A percentile compares a stretch with the other conserved stretches of the same genome.
Evolutionary conservation across 2,797 vertebrate species (phyloP).

Genomic region (Tokudaia tokunoshimensis): DNA sequence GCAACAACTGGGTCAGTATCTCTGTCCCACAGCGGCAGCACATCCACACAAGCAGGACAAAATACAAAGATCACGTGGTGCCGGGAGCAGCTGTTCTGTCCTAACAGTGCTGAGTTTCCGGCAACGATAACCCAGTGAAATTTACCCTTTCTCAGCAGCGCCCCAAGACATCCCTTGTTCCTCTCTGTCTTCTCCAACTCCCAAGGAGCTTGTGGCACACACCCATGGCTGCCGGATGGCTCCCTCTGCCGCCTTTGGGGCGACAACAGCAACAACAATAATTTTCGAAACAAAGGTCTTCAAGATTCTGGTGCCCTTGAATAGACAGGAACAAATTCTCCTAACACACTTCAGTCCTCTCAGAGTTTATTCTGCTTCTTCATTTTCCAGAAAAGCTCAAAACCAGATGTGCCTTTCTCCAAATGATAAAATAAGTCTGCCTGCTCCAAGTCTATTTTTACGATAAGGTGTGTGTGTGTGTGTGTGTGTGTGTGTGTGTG

Average conservation of each 20-base stretch:
- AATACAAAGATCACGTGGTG: neutral
- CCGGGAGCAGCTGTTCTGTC: neutral
- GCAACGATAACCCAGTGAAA: neutral
- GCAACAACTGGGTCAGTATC: neutral
- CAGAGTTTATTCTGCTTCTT: slow-evolving; percentile 3
- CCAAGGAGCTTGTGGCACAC: neutral
- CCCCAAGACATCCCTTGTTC: neutral
- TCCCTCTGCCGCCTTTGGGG: neutral
- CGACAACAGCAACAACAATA: no score
- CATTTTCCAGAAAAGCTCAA: slow-evolving; percentile 46
- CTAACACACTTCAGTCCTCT: neutral
- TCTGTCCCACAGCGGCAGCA: no score
- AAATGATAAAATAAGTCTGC: neutral
- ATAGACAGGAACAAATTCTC: neutral
- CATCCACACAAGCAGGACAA: neutral
- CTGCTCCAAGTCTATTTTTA: neutral
- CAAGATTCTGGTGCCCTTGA: neutral
- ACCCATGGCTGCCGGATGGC: neutral
- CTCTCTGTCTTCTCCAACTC: neutral
- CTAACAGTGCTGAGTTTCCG: neutral
- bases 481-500: neutral
- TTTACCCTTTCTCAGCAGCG: neutral
- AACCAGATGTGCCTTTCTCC: neutral
- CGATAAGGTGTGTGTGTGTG: neutral
- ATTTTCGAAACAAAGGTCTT: neutral